Evolutionary conservation across 2,113 vertebrate genomes (phyloP).

Genomic region (Mustela nigripes): DNA sequence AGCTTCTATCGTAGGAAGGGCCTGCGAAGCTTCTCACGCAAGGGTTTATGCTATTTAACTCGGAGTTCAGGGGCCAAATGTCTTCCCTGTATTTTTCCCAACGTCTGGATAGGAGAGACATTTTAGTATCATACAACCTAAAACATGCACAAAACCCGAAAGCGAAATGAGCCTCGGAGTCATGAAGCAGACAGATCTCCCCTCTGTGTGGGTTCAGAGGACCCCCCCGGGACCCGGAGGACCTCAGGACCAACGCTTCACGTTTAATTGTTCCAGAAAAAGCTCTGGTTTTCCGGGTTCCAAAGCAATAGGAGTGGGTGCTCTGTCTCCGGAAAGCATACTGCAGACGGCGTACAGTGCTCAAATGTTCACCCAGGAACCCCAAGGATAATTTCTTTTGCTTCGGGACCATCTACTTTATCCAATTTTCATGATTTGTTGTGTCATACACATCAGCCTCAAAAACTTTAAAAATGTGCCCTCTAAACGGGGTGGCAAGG

Average conservation of each 20-base stretch:
- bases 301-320: neutral
- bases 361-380: neutral
- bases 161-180: accelerated
- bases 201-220: too few relatives aligned
- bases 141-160: neutral
- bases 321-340: accelerated
- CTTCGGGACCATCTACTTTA: neutral
- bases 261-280: neutral
- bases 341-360: neutral
- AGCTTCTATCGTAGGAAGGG: too few relatives aligned
- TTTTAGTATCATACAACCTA: neutral
- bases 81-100: neutral
- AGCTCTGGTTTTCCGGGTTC: neutral
- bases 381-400: neutral
- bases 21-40: accelerated
- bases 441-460: neutral
- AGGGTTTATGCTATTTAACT: neutral
- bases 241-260: accelerated
- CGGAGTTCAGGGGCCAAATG: neutral
- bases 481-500: accelerated
- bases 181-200: accelerated
- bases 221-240: neutral
- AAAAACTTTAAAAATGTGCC: accelerated
- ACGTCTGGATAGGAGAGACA: neutral
- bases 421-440: neutral